Conservation (phyloP, 1,140 invertebrate species). For the Chironomus striatipennis region DNA sequence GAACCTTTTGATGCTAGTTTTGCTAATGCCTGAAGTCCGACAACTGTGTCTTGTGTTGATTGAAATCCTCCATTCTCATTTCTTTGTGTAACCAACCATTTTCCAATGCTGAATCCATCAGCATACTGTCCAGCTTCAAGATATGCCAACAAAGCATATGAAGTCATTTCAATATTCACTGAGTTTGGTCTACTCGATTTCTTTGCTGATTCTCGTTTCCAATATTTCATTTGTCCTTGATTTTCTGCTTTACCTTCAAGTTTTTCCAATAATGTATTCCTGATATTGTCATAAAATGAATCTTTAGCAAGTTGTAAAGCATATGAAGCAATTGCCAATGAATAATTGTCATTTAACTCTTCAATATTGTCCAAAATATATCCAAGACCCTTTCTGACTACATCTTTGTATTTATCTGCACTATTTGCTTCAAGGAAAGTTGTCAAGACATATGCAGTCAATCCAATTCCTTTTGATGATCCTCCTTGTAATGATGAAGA, state of each 20-base stretch:
- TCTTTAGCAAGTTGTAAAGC: constrained; percentile 67
- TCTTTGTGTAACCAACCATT: constrained; percentile 74
- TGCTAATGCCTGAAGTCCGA: constrained; percentile 61
- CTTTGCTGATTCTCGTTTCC: constrained; percentile 52
- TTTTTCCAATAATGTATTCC: constrained; percentile 29
- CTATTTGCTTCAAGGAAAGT: constrained; percentile 66
- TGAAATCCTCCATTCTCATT: constrained; percentile 76
- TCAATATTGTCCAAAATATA: constrained; percentile 56
- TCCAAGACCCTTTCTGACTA: constrained; percentile 39
- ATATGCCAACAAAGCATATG: constrained; percentile 69
- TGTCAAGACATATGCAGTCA: constrained; percentile 73
- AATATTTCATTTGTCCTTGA: constrained; percentile 37
- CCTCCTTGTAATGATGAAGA: constrained; percentile 72
- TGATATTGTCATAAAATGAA: constrained; percentile 26
- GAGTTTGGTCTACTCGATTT: constrained; percentile 60
- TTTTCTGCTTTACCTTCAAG: constrained; percentile 33
- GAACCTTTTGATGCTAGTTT: constrained; percentile 52
- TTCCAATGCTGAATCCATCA: constrained; percentile 70
- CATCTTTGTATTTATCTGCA: constrained; percentile 30
- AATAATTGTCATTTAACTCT: constrained; percentile 59
- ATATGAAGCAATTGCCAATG: constrained; percentile 65
- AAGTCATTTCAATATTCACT: constrained; percentile 76
- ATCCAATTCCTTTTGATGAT: constrained; percentile 51
- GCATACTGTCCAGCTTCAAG: constrained; percentile 54
- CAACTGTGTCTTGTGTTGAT: constrained; percentile 61